Percentiles rank a stretch among this genome's conserved stretches.
Conservation (phyloP, 2,888 invertebrate genomes). For the Platycheirus rosarum region DNA sequence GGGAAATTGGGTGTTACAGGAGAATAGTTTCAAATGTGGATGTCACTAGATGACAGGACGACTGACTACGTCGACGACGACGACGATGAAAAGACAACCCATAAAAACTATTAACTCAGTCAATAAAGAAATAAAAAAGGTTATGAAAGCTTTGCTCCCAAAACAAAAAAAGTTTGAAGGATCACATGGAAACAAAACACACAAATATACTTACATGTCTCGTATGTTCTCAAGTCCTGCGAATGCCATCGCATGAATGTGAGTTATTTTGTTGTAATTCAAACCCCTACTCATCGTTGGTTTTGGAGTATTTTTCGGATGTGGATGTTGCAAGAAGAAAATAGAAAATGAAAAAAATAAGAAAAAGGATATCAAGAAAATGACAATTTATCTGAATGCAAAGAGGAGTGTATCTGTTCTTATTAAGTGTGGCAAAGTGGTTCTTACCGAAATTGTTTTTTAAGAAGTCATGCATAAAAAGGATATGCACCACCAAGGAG, state of each 20-base stretch:
- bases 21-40: conserved; percentile 17
- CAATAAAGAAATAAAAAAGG: conserved; percentile 47
- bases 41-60: conserved; percentile 6
- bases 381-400: conserved; percentile 45
- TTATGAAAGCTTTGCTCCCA: conserved; percentile 30
- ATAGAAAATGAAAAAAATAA: conserved; percentile 20
- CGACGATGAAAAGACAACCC: conserved; percentile 36
- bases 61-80: too few species aligned
- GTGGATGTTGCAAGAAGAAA: conserved; percentile 22
- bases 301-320: conserved; percentile 9
- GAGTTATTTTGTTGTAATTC: conserved; percentile 82
- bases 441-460: conserved; percentile 45
- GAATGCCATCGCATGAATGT: conserved; percentile 83
- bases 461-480: conserved; percentile 1
- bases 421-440: conserved; percentile 61
- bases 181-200: conserved; percentile 75
- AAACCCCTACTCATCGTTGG: conserved; percentile 77
- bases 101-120: conserved; percentile 70
- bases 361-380: conserved; percentile 23
- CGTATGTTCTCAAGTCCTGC: conserved; percentile 81
- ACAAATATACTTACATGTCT: conserved; percentile 83
- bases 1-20: conserved; percentile 9
- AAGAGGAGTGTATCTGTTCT: conserved; percentile 28
- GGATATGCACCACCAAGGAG: too few species aligned
- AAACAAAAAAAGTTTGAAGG: conserved; percentile 74